Conservation (phyloP, 2,888 invertebrate species). For the Liopterus haemorrhoidalis region DNA sequence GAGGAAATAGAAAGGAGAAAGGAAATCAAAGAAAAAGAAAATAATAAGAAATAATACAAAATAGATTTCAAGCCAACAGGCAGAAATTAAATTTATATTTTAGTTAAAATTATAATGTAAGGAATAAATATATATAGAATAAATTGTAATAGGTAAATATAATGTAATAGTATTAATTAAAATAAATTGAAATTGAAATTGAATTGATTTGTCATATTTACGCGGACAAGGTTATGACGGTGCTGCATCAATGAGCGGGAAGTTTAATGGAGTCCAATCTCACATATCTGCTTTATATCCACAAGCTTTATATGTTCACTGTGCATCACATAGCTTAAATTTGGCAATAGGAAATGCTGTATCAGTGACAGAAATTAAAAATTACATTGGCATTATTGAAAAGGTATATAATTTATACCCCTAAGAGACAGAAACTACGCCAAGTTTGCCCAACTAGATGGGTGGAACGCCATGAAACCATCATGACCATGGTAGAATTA, state of each 20-base stretch:
- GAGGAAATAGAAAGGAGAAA: too few species aligned
- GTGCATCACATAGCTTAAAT: slow-evolving; percentile 33
- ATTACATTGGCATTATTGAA: slow-evolving; percentile 29
- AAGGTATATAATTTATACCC: slow-evolving; percentile 16
- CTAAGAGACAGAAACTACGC: neutral
- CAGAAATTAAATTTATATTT: too few species aligned
- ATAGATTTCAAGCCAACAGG: too few species aligned
- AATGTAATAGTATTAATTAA: too few species aligned
- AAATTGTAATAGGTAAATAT: too few species aligned
- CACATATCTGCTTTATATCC: slow-evolving; percentile 22
- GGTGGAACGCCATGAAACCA: neutral
- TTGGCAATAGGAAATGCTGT: slow-evolving; percentile 31
- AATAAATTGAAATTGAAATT: too few species aligned
- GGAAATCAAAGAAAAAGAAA: too few species aligned
- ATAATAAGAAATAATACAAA: too few species aligned
- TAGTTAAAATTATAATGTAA: too few species aligned
- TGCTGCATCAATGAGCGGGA: slow-evolving; percentile 30
- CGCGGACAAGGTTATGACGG: slow-evolving; percentile 34
- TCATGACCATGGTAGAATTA: neutral
- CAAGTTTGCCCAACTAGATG: slow-evolving; percentile 8
- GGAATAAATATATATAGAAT: too few species aligned
- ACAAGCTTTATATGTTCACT: slow-evolving; percentile 32
- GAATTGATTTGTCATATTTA: too few species aligned
- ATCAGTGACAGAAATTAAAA: slow-evolving; percentile 27
- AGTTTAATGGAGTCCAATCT: slow-evolving; percentile 30